Conservation (phyloP, 2,888 invertebrate genomes). For the Cancer borealis region DNA sequence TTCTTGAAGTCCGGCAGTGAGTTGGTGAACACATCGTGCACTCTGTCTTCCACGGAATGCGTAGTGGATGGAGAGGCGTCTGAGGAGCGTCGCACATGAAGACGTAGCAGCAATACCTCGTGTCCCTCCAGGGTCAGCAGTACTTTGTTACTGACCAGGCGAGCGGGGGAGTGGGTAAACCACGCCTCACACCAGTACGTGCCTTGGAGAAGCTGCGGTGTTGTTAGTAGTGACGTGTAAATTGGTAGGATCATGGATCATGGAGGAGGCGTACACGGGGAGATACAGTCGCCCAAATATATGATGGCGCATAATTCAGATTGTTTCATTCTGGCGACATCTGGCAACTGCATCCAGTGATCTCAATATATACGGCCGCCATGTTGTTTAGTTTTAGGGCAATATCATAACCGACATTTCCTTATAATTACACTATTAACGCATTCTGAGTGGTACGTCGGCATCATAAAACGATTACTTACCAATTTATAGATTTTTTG, state of each 20-base stretch:
- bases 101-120: slow-evolving; percentile 41
- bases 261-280: slow-evolving; percentile 40
- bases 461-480: too few species aligned
- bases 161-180: neutral
- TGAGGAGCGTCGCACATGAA: neutral
- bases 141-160: slow-evolving; percentile 63
- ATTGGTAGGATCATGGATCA: slow-evolving; percentile 61
- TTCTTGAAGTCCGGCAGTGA: neutral
- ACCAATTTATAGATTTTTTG: too few species aligned
- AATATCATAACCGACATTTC: too few species aligned
- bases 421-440: too few species aligned
- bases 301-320: neutral
- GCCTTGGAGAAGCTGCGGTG: slow-evolving; percentile 51
- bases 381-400: too few species aligned
- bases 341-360: too few species aligned
- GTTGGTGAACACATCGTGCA: neutral
- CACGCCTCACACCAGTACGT: slow-evolving; percentile 70
- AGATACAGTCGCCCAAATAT: slow-evolving; percentile 21
- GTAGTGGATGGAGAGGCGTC: neutral
- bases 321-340: neutral
- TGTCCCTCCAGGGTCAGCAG: slow-evolving; percentile 63
- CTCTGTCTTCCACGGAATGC: too few species aligned
- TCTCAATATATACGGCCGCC: too few species aligned
- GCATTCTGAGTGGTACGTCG: too few species aligned
- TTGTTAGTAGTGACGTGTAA: neutral